Percentiles rank a stretch among this genome's conserved stretches.
Conservation (phyloP, 2,113 vertebrate genomes). For the Pterocles orientalis region DNA sequence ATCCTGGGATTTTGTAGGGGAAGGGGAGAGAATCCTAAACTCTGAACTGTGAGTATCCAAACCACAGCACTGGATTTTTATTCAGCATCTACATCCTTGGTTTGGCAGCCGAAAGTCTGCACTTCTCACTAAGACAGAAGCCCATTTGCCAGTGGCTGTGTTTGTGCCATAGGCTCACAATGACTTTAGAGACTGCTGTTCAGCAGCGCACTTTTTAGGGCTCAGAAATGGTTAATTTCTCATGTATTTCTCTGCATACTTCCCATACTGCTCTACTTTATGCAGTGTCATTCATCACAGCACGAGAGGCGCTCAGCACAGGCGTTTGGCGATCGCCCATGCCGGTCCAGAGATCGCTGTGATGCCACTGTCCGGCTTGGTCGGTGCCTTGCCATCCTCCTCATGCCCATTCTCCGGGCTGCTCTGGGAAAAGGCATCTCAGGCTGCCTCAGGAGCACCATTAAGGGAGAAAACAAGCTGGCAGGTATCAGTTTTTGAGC, state of each 20-base stretch:
- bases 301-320: neutral
- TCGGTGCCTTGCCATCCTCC: constrained; percentile 10
- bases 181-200: neutral
- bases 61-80: neutral
- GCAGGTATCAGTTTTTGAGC: constrained; percentile 64
- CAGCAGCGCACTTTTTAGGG: neutral
- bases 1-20: neutral
- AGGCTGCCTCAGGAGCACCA: constrained; percentile 39
- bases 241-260: neutral
- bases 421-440: neutral
- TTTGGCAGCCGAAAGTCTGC: neutral
- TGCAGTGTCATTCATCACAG: constrained; percentile 17
- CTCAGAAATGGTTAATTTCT: constrained; percentile 21
- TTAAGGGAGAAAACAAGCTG: constrained; percentile 63
- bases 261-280: neutral
- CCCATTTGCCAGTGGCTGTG: neutral
- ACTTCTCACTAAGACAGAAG: neutral
- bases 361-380: neutral
- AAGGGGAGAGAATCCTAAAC: neutral
- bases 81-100: neutral
- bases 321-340: neutral
- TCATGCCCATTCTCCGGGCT: neutral
- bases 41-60: neutral
- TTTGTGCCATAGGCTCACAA: rapidly evolving
- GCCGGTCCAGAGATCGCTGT: neutral